Base-by-base conservation (phyloP, 2,888 invertebrate species). In the Masnerella sp. region DNA sequence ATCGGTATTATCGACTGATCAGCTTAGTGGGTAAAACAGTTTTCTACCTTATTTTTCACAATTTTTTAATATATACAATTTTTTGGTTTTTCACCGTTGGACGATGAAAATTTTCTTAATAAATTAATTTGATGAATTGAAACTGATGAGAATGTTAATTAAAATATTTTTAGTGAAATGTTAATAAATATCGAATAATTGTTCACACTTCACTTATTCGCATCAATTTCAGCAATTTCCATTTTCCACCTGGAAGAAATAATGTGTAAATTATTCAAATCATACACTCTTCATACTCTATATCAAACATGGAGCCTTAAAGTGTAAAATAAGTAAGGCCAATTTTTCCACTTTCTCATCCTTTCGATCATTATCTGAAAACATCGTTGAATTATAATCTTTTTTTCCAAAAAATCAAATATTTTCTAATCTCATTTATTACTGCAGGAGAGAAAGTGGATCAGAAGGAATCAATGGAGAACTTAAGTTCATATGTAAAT, bases 381-480 rank as follows among this genome's bases (percentile, higher is more conserved):
- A 34, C 17, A 25, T 28, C 14, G 38, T 14, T 11, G 28, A 28
- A 25, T 54, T 14, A 40, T 32, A 15, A 9, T 12, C 22, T 20
- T 49, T 22, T 25, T 36, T 42, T 4, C 17, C 18, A 25, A 32
- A 43, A 42, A 64, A 64, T 32, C 28, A 14, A 47, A 30, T 34
- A 58, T 58, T 67, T 67, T 67, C 67, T 58, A 68, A 58, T 58
- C 36, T 22, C 22, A 36, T 51, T 68, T 51, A 68, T 68, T 43
- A 47, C 12, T 17, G 9, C 17, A 34, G 1, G 0, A 9, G 67
- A 51, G 67, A 68, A 68, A 68, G 58, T 58, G 52, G 52, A 64
- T 52, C 64, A 64, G 36, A 43, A 51, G n/a, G 58, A 36, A 45
- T 45, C 22, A 56, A 45, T 58, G 22, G 25, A 11, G 25, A 34